Evolutionary conservation across 2,888 invertebrate genomes (phyloP).

Genomic region (Icerya purchasi): DNA sequence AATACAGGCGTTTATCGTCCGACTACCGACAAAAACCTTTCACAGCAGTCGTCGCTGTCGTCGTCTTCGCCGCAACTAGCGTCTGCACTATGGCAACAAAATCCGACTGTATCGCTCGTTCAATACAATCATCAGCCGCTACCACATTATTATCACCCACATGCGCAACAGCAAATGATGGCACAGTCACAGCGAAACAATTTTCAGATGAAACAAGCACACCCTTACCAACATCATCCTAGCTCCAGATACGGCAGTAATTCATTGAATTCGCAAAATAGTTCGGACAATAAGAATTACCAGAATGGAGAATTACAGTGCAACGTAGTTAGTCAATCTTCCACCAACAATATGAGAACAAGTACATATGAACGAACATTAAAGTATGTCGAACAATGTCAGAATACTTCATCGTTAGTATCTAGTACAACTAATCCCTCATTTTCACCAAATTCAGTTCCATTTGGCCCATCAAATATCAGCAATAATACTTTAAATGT

Average conservation of each 20-base stretch:
- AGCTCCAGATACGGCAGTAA: too few relatives aligned
- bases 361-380: slow-evolving; percentile 73
- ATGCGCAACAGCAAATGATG: too few relatives aligned
- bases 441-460: neutral
- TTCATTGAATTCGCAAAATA: too few relatives aligned
- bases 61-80: neutral
- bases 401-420: slow-evolving; percentile 32
- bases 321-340: slow-evolving; percentile 42
- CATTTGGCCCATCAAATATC: too few relatives aligned
- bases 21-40: neutral
- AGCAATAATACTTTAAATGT: too few relatives aligned
- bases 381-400: slow-evolving; percentile 70
- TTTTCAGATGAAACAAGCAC: too few relatives aligned
- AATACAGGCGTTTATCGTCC: neutral
- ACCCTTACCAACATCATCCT: too few relatives aligned
- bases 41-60: neutral
- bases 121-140: neutral
- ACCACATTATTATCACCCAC: too few relatives aligned
- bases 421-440: slow-evolving; percentile 14
- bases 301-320: slow-evolving; percentile 40
- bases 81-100: neutral
- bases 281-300: neutral
- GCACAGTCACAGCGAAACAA: too few relatives aligned
- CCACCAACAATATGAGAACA: slow-evolving; percentile 40
- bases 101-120: too few relatives aligned